Evolutionary conservation across 2,113 vertebrate genomes (phyloP), one percentile per base, ranked within the genome.

Genomic region (Archocentrus centrarchus): DNA sequence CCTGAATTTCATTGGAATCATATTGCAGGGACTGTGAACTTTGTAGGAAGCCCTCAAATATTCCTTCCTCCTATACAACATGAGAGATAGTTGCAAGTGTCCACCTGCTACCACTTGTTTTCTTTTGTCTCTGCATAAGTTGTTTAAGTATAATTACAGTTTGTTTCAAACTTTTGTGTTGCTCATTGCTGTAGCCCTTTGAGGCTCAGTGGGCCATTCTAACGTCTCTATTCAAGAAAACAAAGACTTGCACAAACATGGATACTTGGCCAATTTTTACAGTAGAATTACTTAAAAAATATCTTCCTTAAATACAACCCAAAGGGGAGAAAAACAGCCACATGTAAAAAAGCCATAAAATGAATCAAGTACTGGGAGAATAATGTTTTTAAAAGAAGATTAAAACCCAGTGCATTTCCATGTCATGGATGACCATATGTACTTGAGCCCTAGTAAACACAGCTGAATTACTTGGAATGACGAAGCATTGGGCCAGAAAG

Each of bases 61-160:
- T 8, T 0, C 15, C 57, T 66, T 88, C 82, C 63, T 59, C 78
- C 32, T 35, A 87, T 60, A 80, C 77, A 83, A 76, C 47, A 10
- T 18, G 59, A 53, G 10, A 37, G 63, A 77, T 32, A 11, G 59
- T 53, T 62, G 5, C 30, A 15, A 70, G 39, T 27, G 27, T 30
- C 63, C 80, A 87, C 81, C 81, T 83, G 76, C 15, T 82, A 35
- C 39, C 24, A 55, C 6, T 14, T 20, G 32, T 24, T 55, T 68
- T 68, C 41, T 68, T 68, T 68, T 22, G 24, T 47, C 41, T 0
- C 64, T 73, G 47, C 13, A 53, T 53, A 32, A 22, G 5, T 22
- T 57, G 9, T 47, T 50, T 17, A 73, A 14, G 47, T n/a, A 53
- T 73, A 32, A 47, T 73, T 73, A 32, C 20, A 35, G 27, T 55